Conservation (phyloP, 2,888 invertebrate species). For the Agonum fuliginosum region DNA sequence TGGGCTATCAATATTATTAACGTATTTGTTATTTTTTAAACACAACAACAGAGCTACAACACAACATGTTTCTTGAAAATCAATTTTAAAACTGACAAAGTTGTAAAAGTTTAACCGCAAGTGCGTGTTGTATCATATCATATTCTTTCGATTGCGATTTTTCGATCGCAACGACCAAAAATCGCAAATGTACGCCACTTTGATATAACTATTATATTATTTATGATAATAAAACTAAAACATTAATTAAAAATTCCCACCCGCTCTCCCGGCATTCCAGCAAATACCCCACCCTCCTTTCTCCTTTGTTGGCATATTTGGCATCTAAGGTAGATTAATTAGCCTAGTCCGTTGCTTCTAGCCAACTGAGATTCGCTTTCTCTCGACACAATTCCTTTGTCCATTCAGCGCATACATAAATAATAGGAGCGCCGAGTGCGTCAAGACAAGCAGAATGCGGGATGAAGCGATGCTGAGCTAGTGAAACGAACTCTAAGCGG, state of each 20-base stretch:
- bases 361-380: slow-evolving; percentile 26
- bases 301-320: not conserved
- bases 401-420: slow-evolving; percentile 40
- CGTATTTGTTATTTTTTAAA: too few relatives aligned
- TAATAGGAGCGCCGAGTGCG: slow-evolving; percentile 27
- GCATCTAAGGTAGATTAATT: slow-evolving; percentile 46
- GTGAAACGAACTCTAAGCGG: slow-evolving; percentile 6
- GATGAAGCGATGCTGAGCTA: slow-evolving; percentile 29
- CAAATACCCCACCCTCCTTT: not conserved
- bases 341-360: slow-evolving; percentile 21
- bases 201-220: too few relatives aligned
- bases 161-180: too few relatives aligned
- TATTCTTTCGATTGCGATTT: too few relatives aligned
- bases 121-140: too few relatives aligned
- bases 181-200: too few relatives aligned
- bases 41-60: too few relatives aligned
- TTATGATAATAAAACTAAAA: too few relatives aligned
- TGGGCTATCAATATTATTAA: too few relatives aligned
- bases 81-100: too few relatives aligned
- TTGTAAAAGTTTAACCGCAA: too few relatives aligned
- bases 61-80: too few relatives aligned
- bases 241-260: not conserved
- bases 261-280: not conserved
- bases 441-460: slow-evolving; percentile 35
- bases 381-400: slow-evolving; percentile 38